These are phyloP conservation scores for Penaeus indicus DNA, from an alignment of 1,140 invertebrate species.

Conservation along the genomic window DNA sequence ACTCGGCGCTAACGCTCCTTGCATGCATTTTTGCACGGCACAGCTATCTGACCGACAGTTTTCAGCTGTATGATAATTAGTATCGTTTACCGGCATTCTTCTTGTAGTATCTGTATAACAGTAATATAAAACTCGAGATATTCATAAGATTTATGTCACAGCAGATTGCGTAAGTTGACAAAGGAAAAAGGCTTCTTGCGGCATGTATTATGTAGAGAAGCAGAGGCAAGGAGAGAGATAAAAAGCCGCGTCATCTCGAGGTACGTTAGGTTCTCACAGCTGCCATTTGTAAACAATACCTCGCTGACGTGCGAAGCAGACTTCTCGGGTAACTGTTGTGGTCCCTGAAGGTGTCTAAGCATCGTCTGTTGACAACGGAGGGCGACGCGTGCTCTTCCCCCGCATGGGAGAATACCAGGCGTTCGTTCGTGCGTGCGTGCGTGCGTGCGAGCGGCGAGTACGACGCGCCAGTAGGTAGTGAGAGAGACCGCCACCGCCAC, in stretches of 20 bases:
- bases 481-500: not conserved
- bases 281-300: no score
- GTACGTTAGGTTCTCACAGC: no score
- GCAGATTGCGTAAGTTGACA: not conserved
- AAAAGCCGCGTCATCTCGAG: not conserved
- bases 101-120: no score
- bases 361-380: no score
- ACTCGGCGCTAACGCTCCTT: no score
- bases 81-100: no score
- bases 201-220: not conserved
- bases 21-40: no score
- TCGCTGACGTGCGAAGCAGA: no score
- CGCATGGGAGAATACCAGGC: not conserved
- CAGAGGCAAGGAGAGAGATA: constrained; percentile 24
- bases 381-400: not conserved
- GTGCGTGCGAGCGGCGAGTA: constrained; percentile 1
- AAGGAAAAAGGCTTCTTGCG: not conserved
- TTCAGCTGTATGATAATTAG: no score
- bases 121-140: not conserved
- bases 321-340: no score
- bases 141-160: not conserved
- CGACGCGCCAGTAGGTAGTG: constrained; percentile 37
- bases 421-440: constrained; percentile 32
- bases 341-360: no score
- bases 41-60: no score